Base-by-base conservation (phyloP, 2,888 invertebrate genomes). In the Octodonta nipae region DNA sequence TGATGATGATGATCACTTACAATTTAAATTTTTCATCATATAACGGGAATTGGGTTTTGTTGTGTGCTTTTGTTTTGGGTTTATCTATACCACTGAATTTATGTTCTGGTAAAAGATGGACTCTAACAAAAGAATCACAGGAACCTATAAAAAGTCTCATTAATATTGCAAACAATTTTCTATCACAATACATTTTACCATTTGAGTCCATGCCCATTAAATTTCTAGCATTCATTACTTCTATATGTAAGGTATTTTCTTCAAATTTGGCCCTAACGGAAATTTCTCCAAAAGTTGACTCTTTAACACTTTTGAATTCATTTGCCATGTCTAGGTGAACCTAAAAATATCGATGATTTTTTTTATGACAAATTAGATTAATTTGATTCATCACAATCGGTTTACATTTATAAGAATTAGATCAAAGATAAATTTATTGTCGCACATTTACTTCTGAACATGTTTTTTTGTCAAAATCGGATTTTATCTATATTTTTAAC, bases 11-110 rank as follows among this genome's bases (percentile, higher is more conserved):
- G n/a, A 13, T 12, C 44, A 72, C 82, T 82, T 67, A 93, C 92
- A 95, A 81, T 52, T 78, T 74, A 64, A 96, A 93, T 49, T 78
- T 79, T 67, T 96, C 95, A 54, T 96, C 95, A 61, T 83, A 98
- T 4, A 92, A 67, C 0, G 96, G 95, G 61, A 88, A 92, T 26
- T 89, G 68, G 25, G 84, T 91, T 62, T 92, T 93, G 60, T 82
- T 84, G 48, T 92, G 85, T 4, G 87, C 84, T 57, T 85, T 84
- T 1, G 95, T 95, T 60, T 86, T 88, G 1, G 83, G 81, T 40
- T 81, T 75, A 11, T 74, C 70, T 7, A 79, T 68, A 26, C 73
- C 75, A 2, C 73, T 67, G 56, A 89, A 95, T 36, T 78, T 71
- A 51, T 87, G 83, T 46, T 83, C 80, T 0, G 95, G 95, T 34